Evolutionary conservation across 2,113 vertebrate species (phyloP), one percentile per base, ranked within the genome.

Genomic region (Lasiurus cinereus): DNA sequence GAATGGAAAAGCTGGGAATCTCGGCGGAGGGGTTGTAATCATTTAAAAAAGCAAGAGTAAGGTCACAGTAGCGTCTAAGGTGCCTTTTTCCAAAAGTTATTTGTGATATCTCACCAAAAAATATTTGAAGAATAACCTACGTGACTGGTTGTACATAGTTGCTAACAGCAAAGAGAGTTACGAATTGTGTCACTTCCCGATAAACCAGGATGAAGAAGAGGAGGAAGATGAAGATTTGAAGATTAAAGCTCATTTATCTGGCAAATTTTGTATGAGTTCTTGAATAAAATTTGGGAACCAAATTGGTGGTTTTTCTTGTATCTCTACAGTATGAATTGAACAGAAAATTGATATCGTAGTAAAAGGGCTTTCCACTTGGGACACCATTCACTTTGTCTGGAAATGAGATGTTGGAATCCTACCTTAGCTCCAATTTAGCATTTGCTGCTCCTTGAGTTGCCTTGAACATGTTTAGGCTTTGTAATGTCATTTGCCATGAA

Each of bases 81-180:
- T 59, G 21, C 21, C 56, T 59, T 59, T 59, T 59, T 24, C 56
- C 56, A 59, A 59, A 59, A 99, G 99, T 98, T 99, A 99, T 97
- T 97, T 99, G 97, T 99, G 99, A 91, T 99, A 99, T 97, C 98
- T 99, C 43, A 99, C 99, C 82, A 99, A 99, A 98, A 99, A 99
- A 95, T 99, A 99, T 89, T 98, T 99, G 98, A 99, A 99, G 97
- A 99, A 99, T 98, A 99, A 99, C 95, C 98, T 99, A 73, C 99
- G 99, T 27, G 99, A 99, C 96, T 99, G 99, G 99, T 96, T 99
- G 97, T 98, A 99, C 0, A 99, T 99, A 1, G 99, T 99, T 12
- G 99, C 99, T 14, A 99, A 99, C 98, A 99, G 98, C 98, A 99
- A 99, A 98, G 99, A 99, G 96, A 99, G 99, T 96, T 99, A 99